Percentiles rank a stretch among this genome's conserved stretches.
These are phyloP conservation scores for Aphodius sticticus DNA, from an alignment of 2,888 invertebrate species.

Conservation along the genomic window DNA sequence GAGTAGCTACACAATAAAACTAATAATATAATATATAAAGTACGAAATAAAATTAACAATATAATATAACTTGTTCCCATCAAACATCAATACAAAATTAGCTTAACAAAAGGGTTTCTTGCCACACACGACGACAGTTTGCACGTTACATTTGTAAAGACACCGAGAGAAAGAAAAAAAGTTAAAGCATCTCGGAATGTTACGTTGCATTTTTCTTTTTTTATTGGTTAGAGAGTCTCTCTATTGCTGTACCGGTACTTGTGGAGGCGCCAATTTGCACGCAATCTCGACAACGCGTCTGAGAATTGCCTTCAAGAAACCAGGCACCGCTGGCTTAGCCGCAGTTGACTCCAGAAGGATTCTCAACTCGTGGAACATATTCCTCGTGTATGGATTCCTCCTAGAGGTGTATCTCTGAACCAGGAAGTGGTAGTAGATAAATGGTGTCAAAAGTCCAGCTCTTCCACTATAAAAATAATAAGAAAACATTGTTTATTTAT, in stretches of 20 bases:
- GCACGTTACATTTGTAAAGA: slow-evolving; percentile 4
- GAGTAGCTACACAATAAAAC: slow-evolving; percentile 6
- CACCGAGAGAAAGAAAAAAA: background rate
- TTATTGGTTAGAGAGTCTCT: background rate
- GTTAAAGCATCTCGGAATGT: background rate
- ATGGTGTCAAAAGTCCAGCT: slow-evolving; percentile 89
- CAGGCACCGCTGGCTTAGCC: slow-evolving; percentile 74
- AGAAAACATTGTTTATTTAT: background rate
- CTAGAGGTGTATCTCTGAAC: slow-evolving; percentile 91
- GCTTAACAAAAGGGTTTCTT: slow-evolving; percentile 7
- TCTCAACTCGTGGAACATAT: slow-evolving; percentile 89
- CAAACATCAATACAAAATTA: slow-evolving; percentile 5
- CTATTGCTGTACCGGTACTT: slow-evolving; percentile 53
- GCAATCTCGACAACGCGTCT: slow-evolving; percentile 72
- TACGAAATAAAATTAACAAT: slow-evolving; percentile 8
- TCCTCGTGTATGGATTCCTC: slow-evolving; percentile 95
- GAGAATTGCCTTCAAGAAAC: slow-evolving; percentile 67
- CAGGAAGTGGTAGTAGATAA: slow-evolving; percentile 97
- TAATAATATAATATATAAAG: slow-evolving; percentile 9
- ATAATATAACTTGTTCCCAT: slow-evolving; percentile 17
- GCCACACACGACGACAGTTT: slow-evolving; percentile 15
- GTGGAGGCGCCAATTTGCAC: slow-evolving; percentile 79
- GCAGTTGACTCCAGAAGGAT: slow-evolving; percentile 74
- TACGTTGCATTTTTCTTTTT: slow-evolving; percentile 12
- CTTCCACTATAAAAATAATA: slow-evolving; percentile 75